Evolutionary conservation across 1,140 invertebrate genomes (phyloP), one percentile per base, ranked within the genome.

Genomic region (Pomphorhynchus laevis): DNA sequence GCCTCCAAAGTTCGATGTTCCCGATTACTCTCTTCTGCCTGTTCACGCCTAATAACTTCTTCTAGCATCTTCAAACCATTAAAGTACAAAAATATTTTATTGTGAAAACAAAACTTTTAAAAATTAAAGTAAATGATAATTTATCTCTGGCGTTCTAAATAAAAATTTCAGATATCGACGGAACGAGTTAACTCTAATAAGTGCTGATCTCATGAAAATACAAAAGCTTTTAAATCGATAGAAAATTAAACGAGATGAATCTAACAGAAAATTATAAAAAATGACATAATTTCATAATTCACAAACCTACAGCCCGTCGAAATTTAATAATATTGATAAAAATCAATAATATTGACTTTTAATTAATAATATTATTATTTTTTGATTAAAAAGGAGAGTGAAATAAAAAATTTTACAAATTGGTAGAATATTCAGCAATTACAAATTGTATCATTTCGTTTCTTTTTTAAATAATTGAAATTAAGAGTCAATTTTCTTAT

Each of bases 11-110:
- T 59, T 16, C 49, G 50, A 47, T 62, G 58, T 49, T 49, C 57
- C 49, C 49, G 53, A 50, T 74, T 72, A 50, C 72, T 71, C 34
- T 49, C 49, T 40, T 50, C 50, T 37, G 72, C 53, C 38, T 53
- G 45, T 45, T 62, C 61, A 38, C 50, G 43, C 17, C 50, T 65
- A 18, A 80, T 68, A 40, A 73, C 71, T 29, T 79, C 72, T 55
- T 89, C 76, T 1, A 89, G 72, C 52, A 91, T 64, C 64, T 69
- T 27, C 12, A 52, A 45, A 46, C 43, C 45, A 45, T 22, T 2
- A 4, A 12, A 16, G 14, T 23, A 18, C 14, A 34, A 20, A 16
- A 20, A 16, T 35, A 4, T 21, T 16, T 9, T n/a, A n/a, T 29
- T 29, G 12, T n/a, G 12, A n/a, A 12, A 12, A n/a, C 12, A 12